These are phyloP conservation scores for Mungos mungo DNA, from an alignment of 2,113 vertebrate species.

Conservation along the genomic window DNA sequence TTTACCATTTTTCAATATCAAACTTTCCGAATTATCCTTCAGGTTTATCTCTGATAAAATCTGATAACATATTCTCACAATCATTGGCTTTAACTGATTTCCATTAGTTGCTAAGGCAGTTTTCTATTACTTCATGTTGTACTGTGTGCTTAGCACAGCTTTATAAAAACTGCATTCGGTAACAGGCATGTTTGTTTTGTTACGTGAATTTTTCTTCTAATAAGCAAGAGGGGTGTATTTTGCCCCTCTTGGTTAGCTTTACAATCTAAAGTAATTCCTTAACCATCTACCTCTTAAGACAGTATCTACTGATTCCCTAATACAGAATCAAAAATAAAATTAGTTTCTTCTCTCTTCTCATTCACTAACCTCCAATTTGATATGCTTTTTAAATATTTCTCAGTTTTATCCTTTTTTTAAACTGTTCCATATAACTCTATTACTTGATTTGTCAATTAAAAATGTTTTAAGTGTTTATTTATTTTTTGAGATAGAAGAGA, in stretches of 20 bases:
- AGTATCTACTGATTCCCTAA: background rate
- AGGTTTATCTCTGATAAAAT: background rate
- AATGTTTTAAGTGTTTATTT: too few relatives aligned
- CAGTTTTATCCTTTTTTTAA: background rate
- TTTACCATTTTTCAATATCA: background rate
- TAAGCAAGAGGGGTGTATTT: background rate
- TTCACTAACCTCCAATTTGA: background rate
- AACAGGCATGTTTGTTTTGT: background rate
- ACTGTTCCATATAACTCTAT: background rate
- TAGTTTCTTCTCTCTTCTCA: background rate
- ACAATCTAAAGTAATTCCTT: background rate
- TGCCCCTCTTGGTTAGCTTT: background rate
- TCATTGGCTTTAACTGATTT: background rate
- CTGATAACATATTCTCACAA: background rate
- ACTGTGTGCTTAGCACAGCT: background rate
- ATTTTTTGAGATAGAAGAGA: too few relatives aligned
- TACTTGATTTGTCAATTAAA: background rate
- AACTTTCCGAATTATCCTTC: background rate
- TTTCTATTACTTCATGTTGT: background rate
- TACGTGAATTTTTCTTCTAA: background rate
- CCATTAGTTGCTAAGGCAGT: background rate
- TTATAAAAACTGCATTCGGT: background rate
- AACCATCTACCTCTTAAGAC: background rate
- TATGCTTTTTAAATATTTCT: background rate
- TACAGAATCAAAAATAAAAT: background rate